Base-by-base conservation (phyloP, 1,140 invertebrate species). In the Elymnias hypermnestra region DNA sequence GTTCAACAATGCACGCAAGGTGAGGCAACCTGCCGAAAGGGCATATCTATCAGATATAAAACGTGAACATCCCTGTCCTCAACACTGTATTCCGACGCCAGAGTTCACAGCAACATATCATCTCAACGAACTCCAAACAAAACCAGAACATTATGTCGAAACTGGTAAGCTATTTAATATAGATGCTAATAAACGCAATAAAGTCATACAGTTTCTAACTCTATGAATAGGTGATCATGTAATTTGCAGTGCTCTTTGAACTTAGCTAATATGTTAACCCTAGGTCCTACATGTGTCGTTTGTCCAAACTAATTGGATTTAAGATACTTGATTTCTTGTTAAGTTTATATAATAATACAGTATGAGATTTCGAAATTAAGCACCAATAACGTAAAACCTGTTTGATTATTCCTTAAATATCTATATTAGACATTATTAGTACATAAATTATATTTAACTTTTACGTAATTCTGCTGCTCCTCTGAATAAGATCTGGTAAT, bases 21-120 rank as follows among this genome's bases (percentile, higher is more conserved):
- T 83, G 78, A 83, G 59, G 76, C 73, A 83, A 83, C 66, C 57
- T 56, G 60, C 62, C 63, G 52, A 83, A 83, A 83, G 78, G 78
- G 78, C 76, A 83, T 65, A 63, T 58, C 50, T 58, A 56, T 58
- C 63, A 57, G 69, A 81, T 83, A 83, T 81, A 83, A 72, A 72
- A 71, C 71, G 68, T 65, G 74, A 59, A 76, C 78, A 83, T 76
- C 78, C 78, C 70, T 64, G 59, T 57, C 55, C 42, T 65, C 56
- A 54, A 57, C 45, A 66, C 57, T 51, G 69, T 77, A 73, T 64
- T 73, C 57, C 48, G 41, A 44, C 54, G 57, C 42, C 60, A 55
- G 57, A 63, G 52, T 46, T 50, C 44, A 36, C 46, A 64, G 57
- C 38, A 46, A 49, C 56, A 68, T 60, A 69, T 29, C 58, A 65